Base-by-base conservation (phyloP, 2,113 vertebrate genomes). In the Galbula dea region DNA sequence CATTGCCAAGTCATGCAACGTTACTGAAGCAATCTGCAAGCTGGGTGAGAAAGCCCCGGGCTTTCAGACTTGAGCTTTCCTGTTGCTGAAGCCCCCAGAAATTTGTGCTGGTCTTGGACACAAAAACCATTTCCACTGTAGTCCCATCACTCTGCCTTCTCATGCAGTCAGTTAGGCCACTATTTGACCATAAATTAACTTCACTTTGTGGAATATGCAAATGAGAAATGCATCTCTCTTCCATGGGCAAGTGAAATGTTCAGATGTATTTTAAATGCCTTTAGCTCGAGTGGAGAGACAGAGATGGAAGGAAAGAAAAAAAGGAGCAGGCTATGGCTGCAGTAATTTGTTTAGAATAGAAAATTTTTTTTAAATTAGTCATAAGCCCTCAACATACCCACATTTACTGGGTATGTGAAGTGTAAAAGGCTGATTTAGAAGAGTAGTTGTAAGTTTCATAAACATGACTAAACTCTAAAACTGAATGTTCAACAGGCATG, bases 381-480 rank as follows among this genome's bases (percentile, higher is more conserved):
- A 82, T 57, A 87, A 84, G 34, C 2, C 5, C 77, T 67, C 66
- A 86, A 65, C 43, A 41, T 84, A 59, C 63, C 68, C 57, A 48
- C 79, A 43, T 72, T 86, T 82, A 90, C 78, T 55, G 58, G 58
- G 66, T 52, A 87, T 71, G 54, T 30, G 61, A 84, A 96, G 54
- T 88, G 72, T 82, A 92, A 91, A 86, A 90, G 87, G 55, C 58
- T 89, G 87, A 86, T 95, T 93, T 96, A 96, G 90, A 90, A 84
- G 71, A 96, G 79, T 55, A 88, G 77, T 91, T 94, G 12, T 18
- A 90, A 90, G 88, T 96, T 96, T 96, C 89, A 97, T 90, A 96
- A 95, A 94, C 82, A 95, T 91, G 94, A 96, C 71, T 95, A 91
- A 95, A 93, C 39, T 87, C 89, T 88, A 94, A 91, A 96, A 86